Base-by-base conservation (phyloP, 2,113 vertebrate species). In the Psophia crepitans region DNA sequence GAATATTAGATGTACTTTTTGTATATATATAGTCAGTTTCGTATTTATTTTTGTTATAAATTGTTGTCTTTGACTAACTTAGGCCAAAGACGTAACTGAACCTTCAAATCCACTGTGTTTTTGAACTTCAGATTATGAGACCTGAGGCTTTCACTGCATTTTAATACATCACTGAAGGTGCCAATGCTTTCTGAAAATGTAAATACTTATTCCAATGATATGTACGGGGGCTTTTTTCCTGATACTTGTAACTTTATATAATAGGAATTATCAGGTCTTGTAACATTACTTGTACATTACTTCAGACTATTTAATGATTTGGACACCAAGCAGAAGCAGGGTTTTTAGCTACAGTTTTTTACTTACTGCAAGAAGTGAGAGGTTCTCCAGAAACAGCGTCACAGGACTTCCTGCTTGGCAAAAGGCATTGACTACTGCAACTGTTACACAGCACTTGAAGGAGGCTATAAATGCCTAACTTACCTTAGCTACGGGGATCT, bases 21-120 rank as follows among this genome's bases (percentile, higher is more conserved):
- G 98, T 99, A 64, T 96, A 93, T 94, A 99, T 91, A 99, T 98
- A 98, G 96, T 92, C 43, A 53, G 81, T 93, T 97, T 98, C 97
- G 95, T 99, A 99, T 99, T 99, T 99, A 99, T 99, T 99, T 99
- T 98, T 98, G 69, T 93, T 93, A 93, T 14, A 96, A 97, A 90
- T 98, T 96, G 97, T 96, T 98, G 93, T 94, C 97, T 97, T 96
- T 97, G 96, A 98, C 94, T 97, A 96, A 97, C 85, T 70, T 96
- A 97, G 97, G 98, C 98, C 98, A 98, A 99, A 99, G 98, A 98
- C 89, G 92, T 86, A 92, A 94, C 49, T 92, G 82, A 94, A 85
- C 88, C 70, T 96, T 96, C 63, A 96, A 92, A 89, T 88, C 53
- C 94, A 93, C 51, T 97, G 82, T 90, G 61, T 79, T 93, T 92